These are phyloP conservation scores for Ferdinandea cuprea DNA, from an alignment of 2,888 invertebrate species.

Conservation along the genomic window DNA sequence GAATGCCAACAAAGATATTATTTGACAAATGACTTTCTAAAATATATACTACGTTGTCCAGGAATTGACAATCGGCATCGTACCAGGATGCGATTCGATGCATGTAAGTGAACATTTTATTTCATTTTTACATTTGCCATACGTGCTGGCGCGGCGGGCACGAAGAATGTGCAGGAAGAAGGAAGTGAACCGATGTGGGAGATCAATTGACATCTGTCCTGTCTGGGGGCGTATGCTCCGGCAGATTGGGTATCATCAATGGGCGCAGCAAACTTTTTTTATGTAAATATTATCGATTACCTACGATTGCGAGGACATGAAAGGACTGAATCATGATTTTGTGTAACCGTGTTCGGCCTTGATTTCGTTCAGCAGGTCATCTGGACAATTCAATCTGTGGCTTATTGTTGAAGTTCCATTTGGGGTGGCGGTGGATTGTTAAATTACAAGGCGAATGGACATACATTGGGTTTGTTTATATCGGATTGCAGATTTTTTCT, in stretches of 20 bases:
- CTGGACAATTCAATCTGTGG: background rate
- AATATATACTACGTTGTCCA: background rate
- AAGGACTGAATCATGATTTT: background rate
- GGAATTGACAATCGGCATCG: background rate
- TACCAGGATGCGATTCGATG: conserved; percentile 7
- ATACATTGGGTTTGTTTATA: too few relatives aligned
- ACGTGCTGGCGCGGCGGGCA: too few relatives aligned
- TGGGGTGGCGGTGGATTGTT: too few relatives aligned
- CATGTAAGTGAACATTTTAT: too few relatives aligned
- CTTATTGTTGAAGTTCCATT: background rate
- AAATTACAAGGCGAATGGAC: too few relatives aligned
- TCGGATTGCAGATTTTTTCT: too few relatives aligned
- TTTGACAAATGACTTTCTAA: conserved; percentile 6
- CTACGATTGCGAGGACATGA: conserved; percentile 4
- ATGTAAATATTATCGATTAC: conserved; percentile 17
- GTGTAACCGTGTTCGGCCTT: background rate
- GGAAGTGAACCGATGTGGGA: conserved; percentile 3
- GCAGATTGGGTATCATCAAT: conserved; percentile 3
- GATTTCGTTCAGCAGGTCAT: conserved; percentile 5
- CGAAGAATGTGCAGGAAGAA: background rate
- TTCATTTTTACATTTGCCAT: conserved; percentile 13
- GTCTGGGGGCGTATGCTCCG: background rate
- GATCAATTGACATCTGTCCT: background rate
- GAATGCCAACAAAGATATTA: conserved; percentile 1
- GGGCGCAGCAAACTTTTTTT: too few relatives aligned